Conservation (phyloP, 2,113 vertebrate genomes). For the Lophochroa leadbeateri region DNA sequence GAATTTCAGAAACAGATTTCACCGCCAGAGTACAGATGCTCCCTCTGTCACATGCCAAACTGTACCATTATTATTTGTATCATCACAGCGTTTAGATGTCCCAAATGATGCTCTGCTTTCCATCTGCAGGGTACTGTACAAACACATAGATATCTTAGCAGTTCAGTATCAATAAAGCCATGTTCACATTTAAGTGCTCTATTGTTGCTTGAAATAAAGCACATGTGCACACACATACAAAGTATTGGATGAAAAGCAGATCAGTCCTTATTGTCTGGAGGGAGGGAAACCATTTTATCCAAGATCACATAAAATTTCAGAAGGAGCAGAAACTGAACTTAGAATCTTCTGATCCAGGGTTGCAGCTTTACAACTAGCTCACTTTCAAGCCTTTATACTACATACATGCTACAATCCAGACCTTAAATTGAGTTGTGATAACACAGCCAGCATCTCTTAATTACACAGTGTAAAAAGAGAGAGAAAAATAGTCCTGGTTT, state of each 20-base stretch:
- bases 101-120: not conserved
- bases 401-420: not conserved
- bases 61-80: not conserved
- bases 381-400: not conserved
- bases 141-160: not conserved
- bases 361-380: not conserved
- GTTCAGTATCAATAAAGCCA: not conserved
- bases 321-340: not conserved
- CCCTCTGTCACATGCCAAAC: not conserved
- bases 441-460: not conserved
- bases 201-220: not conserved
- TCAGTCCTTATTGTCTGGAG: not conserved
- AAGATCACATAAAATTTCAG: not conserved
- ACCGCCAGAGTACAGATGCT: not conserved
- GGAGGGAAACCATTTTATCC: not conserved
- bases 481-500: not conserved
- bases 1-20: not conserved
- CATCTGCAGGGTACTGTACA: not conserved
- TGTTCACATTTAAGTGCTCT: not conserved
- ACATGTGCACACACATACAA: accelerated
- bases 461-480: not conserved
- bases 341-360: not conserved
- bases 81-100: not conserved
- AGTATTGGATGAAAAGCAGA: not conserved
- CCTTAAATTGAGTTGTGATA: not conserved